Conservation (phyloP, 1,140 invertebrate species). For the Tenebrio molitor region DNA sequence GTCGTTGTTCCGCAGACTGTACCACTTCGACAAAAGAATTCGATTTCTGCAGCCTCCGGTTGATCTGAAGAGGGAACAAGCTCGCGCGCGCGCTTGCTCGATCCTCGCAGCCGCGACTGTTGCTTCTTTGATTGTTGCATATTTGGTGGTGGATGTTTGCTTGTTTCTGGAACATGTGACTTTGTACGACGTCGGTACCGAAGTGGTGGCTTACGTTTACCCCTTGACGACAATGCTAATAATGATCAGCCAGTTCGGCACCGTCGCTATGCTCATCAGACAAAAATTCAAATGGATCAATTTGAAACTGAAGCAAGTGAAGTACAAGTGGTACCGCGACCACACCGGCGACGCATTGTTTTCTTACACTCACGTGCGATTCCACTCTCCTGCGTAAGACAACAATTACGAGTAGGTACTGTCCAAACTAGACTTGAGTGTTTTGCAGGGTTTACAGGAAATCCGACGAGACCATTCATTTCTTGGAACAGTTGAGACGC, state of each 20-base stretch:
- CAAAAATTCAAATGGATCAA: conserved; percentile 21
- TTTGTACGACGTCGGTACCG: background rate
- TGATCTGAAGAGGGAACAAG: background rate
- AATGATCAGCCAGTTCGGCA: background rate
- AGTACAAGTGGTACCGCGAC: background rate
- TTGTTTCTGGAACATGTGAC: conserved; percentile 7
- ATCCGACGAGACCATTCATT: conserved; percentile 2
- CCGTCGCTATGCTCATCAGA: background rate
- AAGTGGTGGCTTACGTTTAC: conserved; percentile 6
- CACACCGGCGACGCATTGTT: background rate
- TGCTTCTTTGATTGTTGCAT: background rate
- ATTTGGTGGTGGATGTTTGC: background rate
- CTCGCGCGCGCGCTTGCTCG: background rate
- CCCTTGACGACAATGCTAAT: background rate
- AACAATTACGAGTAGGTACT: too few relatives aligned
- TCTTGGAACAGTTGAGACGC: background rate
- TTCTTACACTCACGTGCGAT: too few relatives aligned
- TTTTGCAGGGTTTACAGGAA: too few relatives aligned
- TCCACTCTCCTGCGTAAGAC: too few relatives aligned
- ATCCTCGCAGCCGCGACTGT: background rate
- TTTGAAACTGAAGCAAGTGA: conserved; percentile 3
- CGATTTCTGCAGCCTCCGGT: background rate
- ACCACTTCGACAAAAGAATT: background rate
- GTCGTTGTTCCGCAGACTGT: background rate
- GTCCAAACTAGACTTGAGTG: too few relatives aligned